Evolutionary conservation across 2,888 invertebrate species (phyloP), one percentile per base, ranked within the genome.

Genomic region (Parapristionchus giblindavisi): DNA sequence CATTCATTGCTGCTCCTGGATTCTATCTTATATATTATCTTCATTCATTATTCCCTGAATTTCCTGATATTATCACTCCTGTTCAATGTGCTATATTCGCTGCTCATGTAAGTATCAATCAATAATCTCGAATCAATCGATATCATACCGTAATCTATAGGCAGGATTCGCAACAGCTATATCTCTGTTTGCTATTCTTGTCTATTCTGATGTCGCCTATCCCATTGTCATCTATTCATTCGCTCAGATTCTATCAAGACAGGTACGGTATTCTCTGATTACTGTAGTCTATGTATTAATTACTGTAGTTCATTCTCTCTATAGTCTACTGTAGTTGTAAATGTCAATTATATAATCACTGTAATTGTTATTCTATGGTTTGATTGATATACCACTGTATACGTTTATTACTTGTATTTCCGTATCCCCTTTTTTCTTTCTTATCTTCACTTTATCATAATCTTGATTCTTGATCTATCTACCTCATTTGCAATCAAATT

Each of bases 171-270:
- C 70, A 11, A 17, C 40, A 17, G 70, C 38, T 14, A 56, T 71
- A 36, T 71, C 70, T 54, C 56, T 71, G 38, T 71, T 71, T 40
- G 56, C 56, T 34, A 71, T 71, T 40, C 70, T 71, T 32, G 70
- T 71, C 38, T 71, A 71, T 29, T 71, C 70, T 5, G 70, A 71
- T 56, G 70, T 71, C 32, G 17, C 21, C 56, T 71, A 71, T 71
- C 70, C 70, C 56, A 54, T 71, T 21, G 70, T 71, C 27, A 71
- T 71, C 70, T 71, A 56, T 32, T 71, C 70, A 36, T 71, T 71
- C 40, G 70, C 70, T 34, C 70, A 71, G 34, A 54, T 71, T 34
- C 54, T 71, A 54, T 71, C 70, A 14, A 21, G 70, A 71, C 70
- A 71, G 56, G 70, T 71, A 24, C 54, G 68, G 32, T 29, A 1